Conservation (phyloP, 2,888 invertebrate species). For the Trissolcus japonicus region DNA sequence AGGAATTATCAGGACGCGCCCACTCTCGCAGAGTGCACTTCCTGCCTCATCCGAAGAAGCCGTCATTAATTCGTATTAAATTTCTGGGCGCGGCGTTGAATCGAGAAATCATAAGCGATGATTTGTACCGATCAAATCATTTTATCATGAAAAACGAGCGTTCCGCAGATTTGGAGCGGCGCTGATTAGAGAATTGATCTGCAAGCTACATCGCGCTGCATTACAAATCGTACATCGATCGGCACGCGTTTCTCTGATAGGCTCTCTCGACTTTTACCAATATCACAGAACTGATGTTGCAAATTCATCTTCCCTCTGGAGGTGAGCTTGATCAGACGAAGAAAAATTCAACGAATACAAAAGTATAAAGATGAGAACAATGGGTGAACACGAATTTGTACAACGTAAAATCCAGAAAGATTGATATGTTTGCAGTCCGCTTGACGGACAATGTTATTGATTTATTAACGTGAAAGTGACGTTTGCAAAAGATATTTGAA, state of each 20-base stretch:
- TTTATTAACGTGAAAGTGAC: slow-evolving; percentile 20
- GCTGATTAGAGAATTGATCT: neutral
- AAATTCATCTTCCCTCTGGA: neutral
- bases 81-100: slow-evolving; percentile 54
- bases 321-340: neutral
- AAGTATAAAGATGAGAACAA: no score
- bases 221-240: no score
- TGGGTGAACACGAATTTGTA: no score
- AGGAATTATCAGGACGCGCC: slow-evolving; percentile 38
- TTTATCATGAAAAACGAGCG: neutral
- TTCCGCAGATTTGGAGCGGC: neutral
- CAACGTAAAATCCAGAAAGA: neutral
- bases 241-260: no score
- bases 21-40: slow-evolving; percentile 47
- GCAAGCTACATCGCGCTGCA: no score
- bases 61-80: slow-evolving; percentile 58
- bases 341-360: neutral
- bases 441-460: slow-evolving; percentile 15
- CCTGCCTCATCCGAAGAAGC: slow-evolving; percentile 45
- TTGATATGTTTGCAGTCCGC: slow-evolving; percentile 4
- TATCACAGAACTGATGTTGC: no score
- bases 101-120: slow-evolving; percentile 14
- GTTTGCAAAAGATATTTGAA: slow-evolving; percentile 13
- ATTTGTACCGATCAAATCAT: neutral
- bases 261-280: no score